These are phyloP conservation scores for Plusia festucae DNA, from an alignment of 2,888 invertebrate species.

Conservation along the genomic window DNA sequence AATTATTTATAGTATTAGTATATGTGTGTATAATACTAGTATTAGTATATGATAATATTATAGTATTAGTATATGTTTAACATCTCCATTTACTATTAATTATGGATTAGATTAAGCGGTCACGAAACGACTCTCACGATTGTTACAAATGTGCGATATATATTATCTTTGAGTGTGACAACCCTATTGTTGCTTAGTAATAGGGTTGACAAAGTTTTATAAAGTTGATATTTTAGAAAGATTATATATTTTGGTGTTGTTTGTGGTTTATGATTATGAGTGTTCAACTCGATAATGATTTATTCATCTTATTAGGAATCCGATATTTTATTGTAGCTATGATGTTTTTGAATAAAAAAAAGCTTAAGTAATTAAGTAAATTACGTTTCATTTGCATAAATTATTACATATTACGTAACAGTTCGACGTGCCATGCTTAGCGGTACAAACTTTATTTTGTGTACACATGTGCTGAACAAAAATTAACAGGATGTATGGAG, in stretches of 20 bases:
- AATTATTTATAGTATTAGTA: no score
- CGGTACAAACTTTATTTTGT: no score
- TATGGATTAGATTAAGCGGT: slow-evolving; percentile 3
- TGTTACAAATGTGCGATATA: slow-evolving; percentile 1
- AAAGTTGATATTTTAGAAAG: neutral
- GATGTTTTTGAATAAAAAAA: neutral
- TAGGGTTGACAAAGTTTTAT: slow-evolving; percentile 5
- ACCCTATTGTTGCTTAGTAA: slow-evolving; percentile 14
- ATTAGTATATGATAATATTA: no score
- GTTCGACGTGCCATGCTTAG: no score
- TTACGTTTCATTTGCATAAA: neutral
- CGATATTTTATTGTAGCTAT: neutral
- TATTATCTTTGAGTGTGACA: neutral
- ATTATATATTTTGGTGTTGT: neutral
- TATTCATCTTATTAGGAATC: neutral
- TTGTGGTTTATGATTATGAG: neutral
- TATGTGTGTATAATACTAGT: no score
- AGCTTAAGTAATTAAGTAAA: no score
- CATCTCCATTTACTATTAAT: neutral
- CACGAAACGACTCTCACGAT: neutral
- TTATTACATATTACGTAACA: neutral
- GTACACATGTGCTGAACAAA: no score
- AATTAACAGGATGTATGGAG: no score
- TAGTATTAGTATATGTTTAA: no score
- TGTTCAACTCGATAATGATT: neutral